phyloP scores from a whole-genome alignment of 2,113 vertebrate genomes.

The Alligator sinensis region DNA sequence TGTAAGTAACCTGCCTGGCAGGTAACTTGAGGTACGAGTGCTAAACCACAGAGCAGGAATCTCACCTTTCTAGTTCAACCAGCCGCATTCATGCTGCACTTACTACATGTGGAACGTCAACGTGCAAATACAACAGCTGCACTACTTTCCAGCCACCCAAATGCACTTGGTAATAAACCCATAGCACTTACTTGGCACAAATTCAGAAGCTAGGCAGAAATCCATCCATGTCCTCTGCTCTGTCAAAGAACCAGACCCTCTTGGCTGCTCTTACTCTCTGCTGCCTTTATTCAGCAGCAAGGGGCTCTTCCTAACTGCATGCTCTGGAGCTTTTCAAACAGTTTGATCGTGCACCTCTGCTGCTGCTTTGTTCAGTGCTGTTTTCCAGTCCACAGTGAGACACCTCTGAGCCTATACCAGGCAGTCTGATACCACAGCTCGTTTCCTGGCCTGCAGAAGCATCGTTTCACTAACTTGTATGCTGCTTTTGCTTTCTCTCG shows the following conservation, averaged over 20 bases:
- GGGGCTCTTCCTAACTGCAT: rapidly evolving
- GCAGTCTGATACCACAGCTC: background rate
- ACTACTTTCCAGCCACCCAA: background rate
- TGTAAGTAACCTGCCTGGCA: background rate
- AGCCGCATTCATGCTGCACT: rapidly evolving
- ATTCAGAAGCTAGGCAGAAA: background rate
- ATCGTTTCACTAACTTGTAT: background rate
- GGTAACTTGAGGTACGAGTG: background rate
- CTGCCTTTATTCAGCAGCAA: background rate
- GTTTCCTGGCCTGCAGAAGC: conserved; percentile 53
- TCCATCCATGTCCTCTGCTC: rapidly evolving
- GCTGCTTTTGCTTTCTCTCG: background rate
- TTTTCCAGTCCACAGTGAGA: background rate
- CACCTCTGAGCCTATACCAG: background rate
- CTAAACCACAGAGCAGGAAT: background rate
- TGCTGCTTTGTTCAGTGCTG: rapidly evolving
- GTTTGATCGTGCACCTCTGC: rapidly evolving
- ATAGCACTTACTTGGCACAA: conserved; percentile 30
- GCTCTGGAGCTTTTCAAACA: rapidly evolving
- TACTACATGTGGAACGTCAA: rapidly evolving
- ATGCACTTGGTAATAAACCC: background rate
- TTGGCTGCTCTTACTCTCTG: rapidly evolving
- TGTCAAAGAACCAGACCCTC: background rate
- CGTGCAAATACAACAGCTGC: rapidly evolving
- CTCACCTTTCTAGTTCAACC: background rate